Percentiles rank a stretch among this genome's conserved stretches.
Evolutionary conservation across 2,113 vertebrate species (phyloP).

Genomic region (Hystrix brachyura): DNA sequence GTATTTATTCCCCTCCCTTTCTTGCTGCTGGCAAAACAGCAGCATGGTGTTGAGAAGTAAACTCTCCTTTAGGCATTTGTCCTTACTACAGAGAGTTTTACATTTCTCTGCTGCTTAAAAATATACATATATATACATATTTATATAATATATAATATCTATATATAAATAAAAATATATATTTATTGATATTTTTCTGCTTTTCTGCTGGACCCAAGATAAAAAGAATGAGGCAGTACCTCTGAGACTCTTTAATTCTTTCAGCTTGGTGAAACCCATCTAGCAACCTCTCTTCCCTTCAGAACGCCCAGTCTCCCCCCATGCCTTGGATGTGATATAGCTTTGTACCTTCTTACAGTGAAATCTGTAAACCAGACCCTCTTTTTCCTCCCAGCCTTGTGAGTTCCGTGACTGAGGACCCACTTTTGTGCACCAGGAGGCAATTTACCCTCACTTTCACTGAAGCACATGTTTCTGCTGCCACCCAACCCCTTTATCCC

Average conservation of each 20-base stretch:
- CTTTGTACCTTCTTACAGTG: background rate
- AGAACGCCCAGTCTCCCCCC: background rate
- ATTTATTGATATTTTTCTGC: background rate
- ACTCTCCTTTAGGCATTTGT: slow-evolving; percentile 71
- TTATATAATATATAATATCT: background rate
- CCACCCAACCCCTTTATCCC: background rate
- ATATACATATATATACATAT: background rate
- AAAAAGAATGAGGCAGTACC: slow-evolving; percentile 51
- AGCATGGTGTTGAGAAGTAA: background rate
- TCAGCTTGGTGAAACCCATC: slow-evolving; percentile 37
- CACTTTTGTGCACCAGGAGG: background rate
- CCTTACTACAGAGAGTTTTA: slow-evolving; percentile 59
- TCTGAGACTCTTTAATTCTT: slow-evolving; percentile 67
- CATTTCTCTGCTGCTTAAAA: slow-evolving; percentile 58
- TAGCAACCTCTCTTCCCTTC: background rate
- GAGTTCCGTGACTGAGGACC: background rate
- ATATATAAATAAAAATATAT: no score
- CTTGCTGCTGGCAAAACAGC: background rate
- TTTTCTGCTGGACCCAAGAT: slow-evolving; percentile 60
- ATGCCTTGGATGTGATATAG: background rate
- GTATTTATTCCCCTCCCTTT: background rate
- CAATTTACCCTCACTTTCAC: background rate
- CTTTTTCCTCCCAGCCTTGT: background rate
- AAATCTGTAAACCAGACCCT: background rate
- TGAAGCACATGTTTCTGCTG: background rate